Evolutionary conservation across 2,888 invertebrate species (phyloP).

Genomic region (Drosophila meridiana): DNA sequence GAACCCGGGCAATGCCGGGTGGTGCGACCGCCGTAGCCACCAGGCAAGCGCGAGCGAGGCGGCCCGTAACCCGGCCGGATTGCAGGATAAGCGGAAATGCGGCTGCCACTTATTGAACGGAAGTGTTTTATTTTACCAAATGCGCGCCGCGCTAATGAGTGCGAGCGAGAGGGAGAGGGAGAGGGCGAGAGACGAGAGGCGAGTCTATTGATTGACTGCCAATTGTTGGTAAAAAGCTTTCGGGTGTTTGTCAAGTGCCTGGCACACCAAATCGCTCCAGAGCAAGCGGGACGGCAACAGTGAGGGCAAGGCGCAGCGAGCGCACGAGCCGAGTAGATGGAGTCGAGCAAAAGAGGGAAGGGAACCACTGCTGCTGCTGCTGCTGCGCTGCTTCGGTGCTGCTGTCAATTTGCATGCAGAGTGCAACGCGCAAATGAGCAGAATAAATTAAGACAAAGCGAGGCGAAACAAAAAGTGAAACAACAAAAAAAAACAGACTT

Average conservation of each 20-base stretch:
- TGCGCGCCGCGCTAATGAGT: slow-evolving; percentile 67
- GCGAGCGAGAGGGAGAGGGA: slow-evolving; percentile 13
- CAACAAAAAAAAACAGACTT: background rate
- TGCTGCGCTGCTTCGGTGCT: slow-evolving; percentile 23
- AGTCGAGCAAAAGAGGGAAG: no score
- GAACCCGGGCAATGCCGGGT: slow-evolving; percentile 37
- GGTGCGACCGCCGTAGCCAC: background rate
- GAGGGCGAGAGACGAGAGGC: background rate
- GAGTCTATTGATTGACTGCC: slow-evolving; percentile 59
- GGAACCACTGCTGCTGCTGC: slow-evolving; percentile 15
- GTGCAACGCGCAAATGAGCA: slow-evolving; percentile 63
- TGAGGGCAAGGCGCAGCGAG: background rate
- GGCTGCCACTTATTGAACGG: slow-evolving; percentile 72
- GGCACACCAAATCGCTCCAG: slow-evolving; percentile 15
- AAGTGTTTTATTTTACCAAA: slow-evolving; percentile 71
- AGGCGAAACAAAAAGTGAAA: slow-evolving; percentile 11
- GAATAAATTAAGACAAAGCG: slow-evolving; percentile 69
- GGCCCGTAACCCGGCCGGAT: slow-evolving; percentile 17
- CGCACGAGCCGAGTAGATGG: background rate
- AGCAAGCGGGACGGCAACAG: slow-evolving; percentile 29
- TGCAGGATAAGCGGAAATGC: slow-evolving; percentile 69
- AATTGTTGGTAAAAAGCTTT: slow-evolving; percentile 67
- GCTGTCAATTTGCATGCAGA: slow-evolving; percentile 56
- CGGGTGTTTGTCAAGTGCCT: slow-evolving; percentile 76
- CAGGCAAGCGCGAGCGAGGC: background rate